These are phyloP conservation scores for Sinohyriopsis cumingii DNA, from an alignment of 2,888 invertebrate genomes.

Conservation along the genomic window DNA sequence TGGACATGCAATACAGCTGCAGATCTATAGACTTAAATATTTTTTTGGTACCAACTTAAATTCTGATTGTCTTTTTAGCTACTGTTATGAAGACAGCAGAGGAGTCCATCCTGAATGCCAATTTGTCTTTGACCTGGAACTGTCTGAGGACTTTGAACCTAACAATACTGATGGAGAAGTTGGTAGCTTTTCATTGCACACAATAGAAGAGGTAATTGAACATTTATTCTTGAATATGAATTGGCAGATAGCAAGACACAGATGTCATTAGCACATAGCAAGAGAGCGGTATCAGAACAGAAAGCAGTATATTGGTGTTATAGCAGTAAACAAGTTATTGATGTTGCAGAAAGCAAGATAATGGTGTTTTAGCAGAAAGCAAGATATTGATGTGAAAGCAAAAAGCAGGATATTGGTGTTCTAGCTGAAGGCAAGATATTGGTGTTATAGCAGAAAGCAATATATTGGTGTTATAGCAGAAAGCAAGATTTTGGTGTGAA, in stretches of 20 bases:
- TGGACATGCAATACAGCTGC: no score
- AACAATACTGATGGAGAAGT: slow-evolving; percentile 95
- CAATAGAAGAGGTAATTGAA: slow-evolving; percentile 79
- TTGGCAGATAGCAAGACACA: not conserved
- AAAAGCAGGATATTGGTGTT: no score
- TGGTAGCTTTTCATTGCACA: slow-evolving; percentile 88
- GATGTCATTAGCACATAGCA: not conserved
- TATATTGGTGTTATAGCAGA: no score
- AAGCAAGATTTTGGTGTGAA: no score
- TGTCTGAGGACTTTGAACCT: slow-evolving; percentile 92
- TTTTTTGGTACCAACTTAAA: no score
- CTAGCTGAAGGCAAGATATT: no score
- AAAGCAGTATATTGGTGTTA: not conserved
- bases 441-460: no score
- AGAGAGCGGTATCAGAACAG: not conserved
- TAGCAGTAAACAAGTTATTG: no score
- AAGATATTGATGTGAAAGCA: no score
- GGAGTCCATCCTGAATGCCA: slow-evolving; percentile 96
- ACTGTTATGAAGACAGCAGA: slow-evolving; percentile 93
- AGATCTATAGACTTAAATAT: no score
- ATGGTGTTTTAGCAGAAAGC: no score
- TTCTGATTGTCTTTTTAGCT: slow-evolving; percentile 74
- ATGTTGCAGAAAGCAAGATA: no score
- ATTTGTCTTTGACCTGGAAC: slow-evolving; percentile 92
- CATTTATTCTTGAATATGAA: not conserved